These are phyloP conservation scores for Chymomyza costata DNA, from an alignment of 1,140 invertebrate species.

Conservation along the genomic window DNA sequence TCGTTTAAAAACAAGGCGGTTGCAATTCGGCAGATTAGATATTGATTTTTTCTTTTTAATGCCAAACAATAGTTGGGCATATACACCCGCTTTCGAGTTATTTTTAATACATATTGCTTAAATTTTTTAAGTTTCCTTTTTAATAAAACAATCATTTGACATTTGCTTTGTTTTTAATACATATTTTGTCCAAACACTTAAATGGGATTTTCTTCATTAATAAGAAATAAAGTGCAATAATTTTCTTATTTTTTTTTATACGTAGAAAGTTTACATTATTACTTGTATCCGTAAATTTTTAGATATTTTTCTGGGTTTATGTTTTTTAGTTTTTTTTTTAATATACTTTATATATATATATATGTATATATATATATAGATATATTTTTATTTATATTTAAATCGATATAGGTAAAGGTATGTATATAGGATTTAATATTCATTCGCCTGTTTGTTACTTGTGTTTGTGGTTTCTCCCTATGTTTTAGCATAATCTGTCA, in stretches of 20 bases:
- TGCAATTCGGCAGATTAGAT: no score
- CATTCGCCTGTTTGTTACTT: constrained; percentile 69
- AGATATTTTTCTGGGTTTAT: constrained; percentile 52
- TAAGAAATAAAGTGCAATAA: constrained; percentile 68
- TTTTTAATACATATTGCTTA: no score
- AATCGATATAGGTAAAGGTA: constrained; percentile 72
- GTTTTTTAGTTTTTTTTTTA: constrained; percentile 58
- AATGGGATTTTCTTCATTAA: constrained; percentile 71
- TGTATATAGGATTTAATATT: constrained; percentile 72
- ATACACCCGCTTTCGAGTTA: no score
- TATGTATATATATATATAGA: constrained; percentile 25
- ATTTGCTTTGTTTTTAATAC: constrained; percentile 66
- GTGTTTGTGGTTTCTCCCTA: constrained; percentile 49
- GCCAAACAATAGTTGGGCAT: no score
- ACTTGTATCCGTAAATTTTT: constrained; percentile 70
- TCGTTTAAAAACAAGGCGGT: no score
- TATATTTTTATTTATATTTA: constrained; percentile 54
- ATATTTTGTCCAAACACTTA: constrained; percentile 74
- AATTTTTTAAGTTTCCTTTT: background rate
- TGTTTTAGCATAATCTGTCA: constrained; percentile 49
- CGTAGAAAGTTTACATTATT: constrained; percentile 40
- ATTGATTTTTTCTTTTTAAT: no score
- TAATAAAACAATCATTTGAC: constrained; percentile 15
- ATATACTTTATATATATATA: constrained; percentile 42
- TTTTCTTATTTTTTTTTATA: constrained; percentile 41